Percentiles rank a stretch among this genome's conserved stretches.
phyloP scores from a whole-genome alignment of 1,140 invertebrate genomes.

The Brachionus asplanchnoidis region DNA sequence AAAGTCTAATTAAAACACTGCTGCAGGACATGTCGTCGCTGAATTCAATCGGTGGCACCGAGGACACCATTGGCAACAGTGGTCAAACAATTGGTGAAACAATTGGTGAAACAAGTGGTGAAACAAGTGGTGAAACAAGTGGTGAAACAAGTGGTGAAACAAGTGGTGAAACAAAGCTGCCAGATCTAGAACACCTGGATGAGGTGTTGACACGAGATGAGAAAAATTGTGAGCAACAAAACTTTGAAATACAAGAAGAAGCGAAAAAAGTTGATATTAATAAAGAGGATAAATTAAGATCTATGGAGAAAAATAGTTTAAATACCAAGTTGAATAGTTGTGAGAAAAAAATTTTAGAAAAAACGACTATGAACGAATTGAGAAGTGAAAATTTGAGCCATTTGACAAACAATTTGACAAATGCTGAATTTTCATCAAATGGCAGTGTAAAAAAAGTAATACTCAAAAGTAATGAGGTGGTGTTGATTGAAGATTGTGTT shows the following conservation, averaged over 20 bases:
- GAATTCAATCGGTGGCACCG: not conserved
- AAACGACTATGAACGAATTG: not conserved
- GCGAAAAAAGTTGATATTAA: not conserved
- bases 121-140: too few species aligned
- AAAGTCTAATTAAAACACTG: conserved; percentile 7
- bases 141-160: too few species aligned
- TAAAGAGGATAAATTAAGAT: not conserved
- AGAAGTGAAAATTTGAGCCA: not conserved
- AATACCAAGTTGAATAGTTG: not conserved
- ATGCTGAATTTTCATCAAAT: not conserved
- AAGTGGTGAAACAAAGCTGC: too few species aligned
- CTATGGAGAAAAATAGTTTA: not conserved
- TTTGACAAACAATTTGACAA: too few species aligned
- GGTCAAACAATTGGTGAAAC: too few species aligned
- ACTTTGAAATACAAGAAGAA: conserved; percentile 34
- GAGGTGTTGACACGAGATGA: not conserved
- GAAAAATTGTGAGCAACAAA: not conserved
- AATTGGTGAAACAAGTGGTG: too few species aligned
- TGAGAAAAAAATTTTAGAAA: not conserved
- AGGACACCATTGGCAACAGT: not conserved
- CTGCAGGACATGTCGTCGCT: not conserved
- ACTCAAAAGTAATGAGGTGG: conserved; percentile 20
- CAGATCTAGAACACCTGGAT: not conserved
- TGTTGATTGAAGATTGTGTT: conserved; percentile 13
- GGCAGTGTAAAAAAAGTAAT: conserved; percentile 22